Percentiles rank a stretch among this genome's conserved stretches.
phyloP scores from a whole-genome alignment of 2,888 invertebrate species.

The Orthonevra nobilis region DNA sequence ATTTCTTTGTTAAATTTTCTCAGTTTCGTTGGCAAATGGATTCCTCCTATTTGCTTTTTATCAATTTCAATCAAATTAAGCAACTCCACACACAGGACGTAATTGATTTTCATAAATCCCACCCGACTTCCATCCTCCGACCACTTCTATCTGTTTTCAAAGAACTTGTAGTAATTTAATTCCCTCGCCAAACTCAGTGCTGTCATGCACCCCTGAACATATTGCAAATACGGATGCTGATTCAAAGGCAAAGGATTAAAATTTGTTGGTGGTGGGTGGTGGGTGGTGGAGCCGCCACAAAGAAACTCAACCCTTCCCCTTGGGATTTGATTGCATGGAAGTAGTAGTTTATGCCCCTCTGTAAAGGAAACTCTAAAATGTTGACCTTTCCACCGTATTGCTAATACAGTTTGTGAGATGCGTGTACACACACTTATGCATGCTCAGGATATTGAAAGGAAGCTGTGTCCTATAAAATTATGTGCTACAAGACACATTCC shows the following conservation, averaged over 20 bases:
- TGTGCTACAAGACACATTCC: conserved; percentile 39
- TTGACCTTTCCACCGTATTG: conserved; percentile 48
- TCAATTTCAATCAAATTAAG: conserved; percentile 35
- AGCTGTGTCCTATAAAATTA: conserved; percentile 61
- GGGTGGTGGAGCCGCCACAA: too few species aligned
- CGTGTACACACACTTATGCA: background rate
- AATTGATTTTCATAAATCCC: conserved; percentile 45
- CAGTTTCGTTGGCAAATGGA: too few species aligned
- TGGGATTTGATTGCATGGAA: background rate
- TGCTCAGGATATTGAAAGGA: conserved; percentile 63
- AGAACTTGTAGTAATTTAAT: conserved; percentile 62
- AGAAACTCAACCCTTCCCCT: conserved; percentile 39
- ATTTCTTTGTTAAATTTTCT: too few species aligned
- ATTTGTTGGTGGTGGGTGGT: too few species aligned
- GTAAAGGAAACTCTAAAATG: conserved; percentile 55
- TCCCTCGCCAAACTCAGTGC: conserved; percentile 27
- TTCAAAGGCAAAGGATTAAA: conserved; percentile 53
- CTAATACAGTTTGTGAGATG: background rate
- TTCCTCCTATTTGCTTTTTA: too few species aligned
- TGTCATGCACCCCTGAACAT: conserved; percentile 43
- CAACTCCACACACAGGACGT: conserved; percentile 26
- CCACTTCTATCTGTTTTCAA: conserved; percentile 52
- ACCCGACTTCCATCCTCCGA: conserved; percentile 1
- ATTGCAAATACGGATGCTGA: conserved; percentile 50
- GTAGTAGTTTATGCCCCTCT: background rate